Evolutionary conservation across 2,113 vertebrate genomes (phyloP).

Genomic region (Regulus satrapa): DNA sequence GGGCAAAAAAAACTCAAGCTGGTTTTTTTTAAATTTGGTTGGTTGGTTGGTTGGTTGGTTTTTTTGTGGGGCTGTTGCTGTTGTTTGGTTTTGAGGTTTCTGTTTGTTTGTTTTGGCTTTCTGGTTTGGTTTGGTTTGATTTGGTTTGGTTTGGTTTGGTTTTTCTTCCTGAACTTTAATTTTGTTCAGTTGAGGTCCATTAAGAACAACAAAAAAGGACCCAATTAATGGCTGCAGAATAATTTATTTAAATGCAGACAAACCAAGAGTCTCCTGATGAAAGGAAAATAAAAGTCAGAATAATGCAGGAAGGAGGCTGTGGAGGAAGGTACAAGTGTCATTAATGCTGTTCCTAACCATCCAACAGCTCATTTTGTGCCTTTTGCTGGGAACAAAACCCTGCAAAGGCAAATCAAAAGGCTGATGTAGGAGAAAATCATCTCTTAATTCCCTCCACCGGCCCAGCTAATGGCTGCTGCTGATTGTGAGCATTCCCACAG

Average conservation of each 20-base stretch:
- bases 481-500: not conserved
- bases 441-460: not conserved
- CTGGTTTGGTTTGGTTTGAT: no score
- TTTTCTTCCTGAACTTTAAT: not conserved
- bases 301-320: not conserved
- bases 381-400: constrained; percentile 10
- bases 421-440: not conserved
- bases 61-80: no score
- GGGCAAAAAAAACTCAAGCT: not conserved
- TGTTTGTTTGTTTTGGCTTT: no score
- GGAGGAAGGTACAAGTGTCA: not conserved
- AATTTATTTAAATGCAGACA: not conserved
- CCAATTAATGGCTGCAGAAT: not conserved
- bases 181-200: not conserved
- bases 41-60: no score
- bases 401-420: not conserved
- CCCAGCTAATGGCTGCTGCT: not conserved
- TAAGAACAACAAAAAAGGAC: not conserved
- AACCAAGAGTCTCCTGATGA: not conserved
- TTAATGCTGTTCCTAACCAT: not conserved
- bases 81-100: no score
- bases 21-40: no score
- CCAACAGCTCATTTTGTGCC: not conserved
- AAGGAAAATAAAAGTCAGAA: not conserved
- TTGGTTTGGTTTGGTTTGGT: no score